phyloP scores from a whole-genome alignment of 2,888 invertebrate species.

The Globia sparganii region DNA sequence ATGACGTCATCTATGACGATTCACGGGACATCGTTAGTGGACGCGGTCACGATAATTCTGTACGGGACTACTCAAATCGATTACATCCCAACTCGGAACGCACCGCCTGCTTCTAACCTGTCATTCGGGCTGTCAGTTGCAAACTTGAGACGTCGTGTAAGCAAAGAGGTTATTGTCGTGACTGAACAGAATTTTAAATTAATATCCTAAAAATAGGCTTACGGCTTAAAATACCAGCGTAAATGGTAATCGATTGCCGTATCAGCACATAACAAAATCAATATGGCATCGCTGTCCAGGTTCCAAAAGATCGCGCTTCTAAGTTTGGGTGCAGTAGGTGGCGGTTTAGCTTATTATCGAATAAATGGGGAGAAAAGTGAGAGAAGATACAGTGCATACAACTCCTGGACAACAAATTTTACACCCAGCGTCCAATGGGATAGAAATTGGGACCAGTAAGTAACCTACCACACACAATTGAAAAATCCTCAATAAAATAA shows the following conservation, averaged over 20 bases:
- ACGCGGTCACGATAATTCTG: too few relatives aligned
- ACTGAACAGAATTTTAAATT: constrained; percentile 25
- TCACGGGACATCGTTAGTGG: too few relatives aligned
- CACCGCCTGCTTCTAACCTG: too few relatives aligned
- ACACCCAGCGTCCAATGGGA: constrained; percentile 94
- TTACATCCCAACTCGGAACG: too few relatives aligned
- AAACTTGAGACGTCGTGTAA: constrained; percentile 43
- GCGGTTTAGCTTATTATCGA: constrained; percentile 92
- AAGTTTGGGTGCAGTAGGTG: constrained; percentile 92
- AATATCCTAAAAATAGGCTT: constrained; percentile 26
- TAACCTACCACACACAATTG: constrained; percentile 46
- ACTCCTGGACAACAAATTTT: constrained; percentile 93
- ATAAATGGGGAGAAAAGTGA: constrained; percentile 82
- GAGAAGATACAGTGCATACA: constrained; percentile 87
- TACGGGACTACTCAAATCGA: too few relatives aligned
- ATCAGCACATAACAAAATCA: constrained; percentile 42
- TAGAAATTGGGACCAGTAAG: constrained; percentile 96
- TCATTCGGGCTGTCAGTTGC: constrained; percentile 29
- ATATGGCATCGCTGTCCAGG: constrained; percentile 90
- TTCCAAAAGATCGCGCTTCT: constrained; percentile 90
- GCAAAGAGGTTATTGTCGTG: constrained; percentile 54
- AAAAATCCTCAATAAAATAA: not conserved
- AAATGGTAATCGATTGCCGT: constrained; percentile 43
- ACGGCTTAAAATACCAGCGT: constrained; percentile 2
- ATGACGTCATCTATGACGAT: too few relatives aligned